Base-by-base conservation (phyloP, 2,113 vertebrate genomes). In the Muscicapa adusta region DNA sequence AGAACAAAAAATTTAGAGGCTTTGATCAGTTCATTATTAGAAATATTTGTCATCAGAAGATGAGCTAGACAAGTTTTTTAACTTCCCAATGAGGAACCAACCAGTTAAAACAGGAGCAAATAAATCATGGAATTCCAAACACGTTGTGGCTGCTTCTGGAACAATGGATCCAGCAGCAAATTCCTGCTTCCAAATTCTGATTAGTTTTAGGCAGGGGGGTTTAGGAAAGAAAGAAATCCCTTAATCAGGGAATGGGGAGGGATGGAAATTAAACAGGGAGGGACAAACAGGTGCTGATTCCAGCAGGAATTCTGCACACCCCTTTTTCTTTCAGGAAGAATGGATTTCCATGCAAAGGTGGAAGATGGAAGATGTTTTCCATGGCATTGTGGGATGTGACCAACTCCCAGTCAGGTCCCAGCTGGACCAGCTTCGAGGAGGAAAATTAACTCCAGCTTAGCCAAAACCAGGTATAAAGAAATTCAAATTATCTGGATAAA, bases 101-200 rank as follows among this genome's bases (percentile, higher is more conserved):
- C 71, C 80, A 10, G 38, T 68, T 70, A 50, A 86, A 91, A 10
- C 50, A 45, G 13, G 14, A 81, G 22, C 29, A 29, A 91, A 75
- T 11, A 42, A 53, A 48, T 7, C 1, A 1, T 1, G 20, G 23
- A 12, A 68, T 75, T 89, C 79, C 70, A 38, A 82, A 13, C 7
- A 3, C 0, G 0, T 29, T 9, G 0, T 31, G 34, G 25, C 38
- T 54, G 22, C 42, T 63, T 20, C 65, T 12, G 24, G 73, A 72
- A 33, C 14, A 12, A 9, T 0, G 8, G n/a, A 51, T 36, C 40
- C 61, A 48, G 51, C 3, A 28, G 48, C 38, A 85, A 38, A 33
- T 24, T 15, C 23, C 9, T 14, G 18, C n/a, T 48, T 24, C 60
- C 8, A 5, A 48, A 38, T 26, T 28, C 34, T 12, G 0, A 26